A percentile compares a stretch with the other conserved stretches of the same genome.
These are phyloP conservation scores for Saturnia pavonia DNA, from an alignment of 2,888 invertebrate species.

Conservation along the genomic window DNA sequence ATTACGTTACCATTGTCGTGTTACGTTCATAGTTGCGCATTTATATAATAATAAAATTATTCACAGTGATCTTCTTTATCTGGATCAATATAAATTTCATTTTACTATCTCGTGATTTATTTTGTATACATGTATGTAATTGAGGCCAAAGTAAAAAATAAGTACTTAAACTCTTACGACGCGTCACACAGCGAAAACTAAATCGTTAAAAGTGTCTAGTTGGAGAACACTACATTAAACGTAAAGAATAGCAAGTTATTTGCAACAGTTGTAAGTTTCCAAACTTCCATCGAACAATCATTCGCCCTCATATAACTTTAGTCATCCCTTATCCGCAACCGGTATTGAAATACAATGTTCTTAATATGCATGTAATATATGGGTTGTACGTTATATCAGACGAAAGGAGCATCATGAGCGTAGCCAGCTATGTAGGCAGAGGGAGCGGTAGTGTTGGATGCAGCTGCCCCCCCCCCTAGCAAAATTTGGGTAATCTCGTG, in stretches of 20 bases:
- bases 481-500: no score
- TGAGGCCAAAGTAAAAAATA: background rate
- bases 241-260: background rate
- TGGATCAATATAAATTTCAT: background rate
- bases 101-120: background rate
- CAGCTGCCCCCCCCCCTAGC: no score
- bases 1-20: conserved; percentile 53
- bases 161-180: background rate
- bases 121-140: conserved; percentile 28
- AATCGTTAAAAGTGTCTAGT: background rate
- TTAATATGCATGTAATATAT: no score
- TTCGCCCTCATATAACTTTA: background rate
- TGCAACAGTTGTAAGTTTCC: background rate
- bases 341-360: no score
- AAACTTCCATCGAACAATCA: background rate
- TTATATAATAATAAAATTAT: conserved; percentile 16
- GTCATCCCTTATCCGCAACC: background rate
- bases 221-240: background rate
- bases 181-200: background rate
- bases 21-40: conserved; percentile 43
- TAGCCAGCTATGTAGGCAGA: no score
- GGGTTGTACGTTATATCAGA: no score
- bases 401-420: no score
- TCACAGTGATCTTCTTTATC: conserved; percentile 15
- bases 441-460: no score